These are phyloP conservation scores for Proterorhinus semilunaris DNA, from an alignment of 2,113 vertebrate species.

Conservation along the genomic window DNA sequence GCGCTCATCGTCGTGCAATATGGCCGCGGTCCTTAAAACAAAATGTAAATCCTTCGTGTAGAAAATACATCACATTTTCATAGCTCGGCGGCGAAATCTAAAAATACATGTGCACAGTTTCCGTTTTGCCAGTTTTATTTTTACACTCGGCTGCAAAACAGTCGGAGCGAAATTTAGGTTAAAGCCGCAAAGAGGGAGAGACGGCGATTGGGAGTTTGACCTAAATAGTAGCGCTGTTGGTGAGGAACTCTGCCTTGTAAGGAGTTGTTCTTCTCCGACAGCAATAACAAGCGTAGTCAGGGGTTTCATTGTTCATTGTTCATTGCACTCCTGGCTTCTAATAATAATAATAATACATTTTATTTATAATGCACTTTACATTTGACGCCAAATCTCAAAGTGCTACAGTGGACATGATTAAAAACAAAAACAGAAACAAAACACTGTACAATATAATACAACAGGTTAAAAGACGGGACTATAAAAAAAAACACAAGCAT, in stretches of 20 bases:
- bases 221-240: conserved; percentile 46
- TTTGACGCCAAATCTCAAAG: too few relatives aligned
- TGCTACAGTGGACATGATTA: too few relatives aligned
- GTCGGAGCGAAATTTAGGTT: conserved; percentile 51
- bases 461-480: too few relatives aligned
- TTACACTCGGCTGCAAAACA: conserved; percentile 38
- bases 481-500: too few relatives aligned
- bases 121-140: conserved; percentile 46
- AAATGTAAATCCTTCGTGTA: not conserved
- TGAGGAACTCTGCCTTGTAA: conserved; percentile 35
- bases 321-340: conserved; percentile 16
- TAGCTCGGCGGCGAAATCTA: conserved; percentile 1
- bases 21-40: not conserved
- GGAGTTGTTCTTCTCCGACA: conserved; percentile 32
- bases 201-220: conserved; percentile 37
- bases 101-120: not conserved
- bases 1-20: conserved; percentile 16
- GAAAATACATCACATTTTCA: conserved; percentile 8
- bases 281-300: conserved; percentile 10
- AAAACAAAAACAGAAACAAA: too few relatives aligned
- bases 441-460: too few relatives aligned
- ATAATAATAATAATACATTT: too few relatives aligned
- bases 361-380: too few relatives aligned
- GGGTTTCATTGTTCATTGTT: conserved; percentile 16
- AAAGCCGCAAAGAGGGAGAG: conserved; percentile 36